Conservation (phyloP, 37 sponge, comb jelly and placozoan genomes). For the Corticium candelabrum region DNA sequence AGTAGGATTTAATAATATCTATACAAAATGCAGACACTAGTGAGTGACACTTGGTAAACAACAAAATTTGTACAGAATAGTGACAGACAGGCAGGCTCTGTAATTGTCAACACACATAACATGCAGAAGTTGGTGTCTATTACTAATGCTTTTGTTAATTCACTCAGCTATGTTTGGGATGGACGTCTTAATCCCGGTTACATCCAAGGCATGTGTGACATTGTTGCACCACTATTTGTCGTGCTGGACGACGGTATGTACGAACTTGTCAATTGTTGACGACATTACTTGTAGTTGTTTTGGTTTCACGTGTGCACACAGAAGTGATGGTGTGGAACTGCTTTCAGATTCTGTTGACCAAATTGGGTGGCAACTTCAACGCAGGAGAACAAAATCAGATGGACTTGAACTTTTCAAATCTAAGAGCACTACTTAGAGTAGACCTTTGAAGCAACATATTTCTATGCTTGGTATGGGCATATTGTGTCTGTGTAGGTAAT, state of each 20-base stretch:
- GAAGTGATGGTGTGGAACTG: no score
- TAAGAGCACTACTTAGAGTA: constrained; percentile 57
- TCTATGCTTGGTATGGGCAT: background rate
- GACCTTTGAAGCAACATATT: background rate
- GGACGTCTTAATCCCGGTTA: constrained; percentile 54
- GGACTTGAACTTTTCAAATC: constrained; percentile 41
- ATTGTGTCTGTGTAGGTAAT: constrained; percentile 38
- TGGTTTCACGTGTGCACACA: no score
- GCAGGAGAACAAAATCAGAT: constrained; percentile 17
- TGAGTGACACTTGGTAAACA: no score
- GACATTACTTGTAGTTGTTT: no score
- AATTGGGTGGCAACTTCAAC: constrained; percentile 37
- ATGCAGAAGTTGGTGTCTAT: no score
- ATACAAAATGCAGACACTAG: no score
- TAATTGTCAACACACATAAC: no score
- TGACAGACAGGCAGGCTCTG: no score
- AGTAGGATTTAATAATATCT: no score
- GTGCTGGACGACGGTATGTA: constrained; percentile 51
- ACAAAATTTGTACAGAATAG: no score
- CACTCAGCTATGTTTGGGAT: constrained; percentile 64
- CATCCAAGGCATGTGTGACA: constrained; percentile 93
- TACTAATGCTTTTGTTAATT: background rate
- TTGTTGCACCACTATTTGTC: constrained; percentile 85
- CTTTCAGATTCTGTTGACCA: constrained; percentile 51
- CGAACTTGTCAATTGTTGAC: no score